Conservation (phyloP, 2,113 vertebrate species). For the Hystrix cristata region DNA sequence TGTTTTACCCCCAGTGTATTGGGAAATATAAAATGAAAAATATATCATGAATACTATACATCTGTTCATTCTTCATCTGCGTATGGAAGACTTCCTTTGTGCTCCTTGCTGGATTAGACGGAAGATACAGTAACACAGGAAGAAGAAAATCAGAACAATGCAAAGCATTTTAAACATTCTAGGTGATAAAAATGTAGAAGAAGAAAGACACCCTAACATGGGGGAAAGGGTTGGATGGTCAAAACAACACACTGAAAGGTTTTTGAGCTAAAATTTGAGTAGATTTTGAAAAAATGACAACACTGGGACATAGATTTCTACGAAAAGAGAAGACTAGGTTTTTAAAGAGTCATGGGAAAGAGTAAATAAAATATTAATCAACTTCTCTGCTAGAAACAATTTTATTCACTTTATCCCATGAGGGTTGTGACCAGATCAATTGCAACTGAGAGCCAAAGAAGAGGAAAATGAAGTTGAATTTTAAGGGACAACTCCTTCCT, state of each 20-base stretch:
- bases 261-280: conserved; percentile 22
- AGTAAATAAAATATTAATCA: conserved; percentile 22
- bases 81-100: not conserved
- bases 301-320: not conserved
- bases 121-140: not conserved
- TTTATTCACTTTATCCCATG: not conserved
- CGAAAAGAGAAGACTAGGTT: not conserved
- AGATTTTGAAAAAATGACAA: not conserved
- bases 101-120: not conserved
- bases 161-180: not conserved
- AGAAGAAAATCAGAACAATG: not conserved
- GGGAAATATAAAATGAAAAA: conserved; percentile 22
- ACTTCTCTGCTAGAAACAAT: not conserved
- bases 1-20: not conserved
- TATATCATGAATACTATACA: not conserved
- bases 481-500: not conserved
- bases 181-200: not conserved
- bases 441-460: not conserved
- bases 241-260: not conserved
- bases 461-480: conserved; percentile 5
- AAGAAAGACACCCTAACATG: not conserved
- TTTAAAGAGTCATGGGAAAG: not conserved
- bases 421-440: not conserved
- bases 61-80: not conserved
- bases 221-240: not conserved